phyloP scores from a whole-genome alignment of 2,888 invertebrate species.

The Diaperis boleti region DNA sequence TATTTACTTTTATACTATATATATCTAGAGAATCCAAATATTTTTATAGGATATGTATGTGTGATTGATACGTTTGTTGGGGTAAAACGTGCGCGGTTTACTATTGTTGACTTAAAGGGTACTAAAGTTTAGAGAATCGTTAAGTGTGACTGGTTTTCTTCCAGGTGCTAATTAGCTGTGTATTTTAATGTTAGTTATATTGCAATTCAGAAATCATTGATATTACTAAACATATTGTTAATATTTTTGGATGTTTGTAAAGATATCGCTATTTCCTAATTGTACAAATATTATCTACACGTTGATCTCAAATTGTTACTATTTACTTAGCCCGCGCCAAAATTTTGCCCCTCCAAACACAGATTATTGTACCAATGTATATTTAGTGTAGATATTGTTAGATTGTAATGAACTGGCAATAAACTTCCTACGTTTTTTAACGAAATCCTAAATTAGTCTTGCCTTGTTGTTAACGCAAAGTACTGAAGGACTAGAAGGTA shows the following conservation, averaged over 20 bases:
- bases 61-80: slow-evolving; percentile 36
- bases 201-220: too few relatives aligned
- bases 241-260: too few relatives aligned
- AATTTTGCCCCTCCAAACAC: slow-evolving; percentile 24
- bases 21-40: slow-evolving; percentile 55
- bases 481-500: slow-evolving; percentile 52
- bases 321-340: slow-evolving; percentile 16
- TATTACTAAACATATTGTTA: too few relatives aligned
- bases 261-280: too few relatives aligned
- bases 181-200: neutral
- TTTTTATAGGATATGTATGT: slow-evolving; percentile 51
- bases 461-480: slow-evolving; percentile 45
- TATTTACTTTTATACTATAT: slow-evolving; percentile 38
- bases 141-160: neutral
- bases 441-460: slow-evolving; percentile 47
- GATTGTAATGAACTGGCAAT: slow-evolving; percentile 51
- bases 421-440: slow-evolving; percentile 49
- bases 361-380: slow-evolving; percentile 43
- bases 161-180: neutral
- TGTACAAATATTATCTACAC: too few relatives aligned
- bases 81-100: slow-evolving; percentile 24
- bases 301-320: slow-evolving; percentile 24
- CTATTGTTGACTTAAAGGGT: slow-evolving; percentile 5
- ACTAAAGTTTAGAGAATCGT: slow-evolving; percentile 3
- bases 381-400: slow-evolving; percentile 39